Percentiles rank a stretch among this genome's conserved stretches.
Conservation (phyloP, 2,113 vertebrate species). For the Psittacara wagleri region DNA sequence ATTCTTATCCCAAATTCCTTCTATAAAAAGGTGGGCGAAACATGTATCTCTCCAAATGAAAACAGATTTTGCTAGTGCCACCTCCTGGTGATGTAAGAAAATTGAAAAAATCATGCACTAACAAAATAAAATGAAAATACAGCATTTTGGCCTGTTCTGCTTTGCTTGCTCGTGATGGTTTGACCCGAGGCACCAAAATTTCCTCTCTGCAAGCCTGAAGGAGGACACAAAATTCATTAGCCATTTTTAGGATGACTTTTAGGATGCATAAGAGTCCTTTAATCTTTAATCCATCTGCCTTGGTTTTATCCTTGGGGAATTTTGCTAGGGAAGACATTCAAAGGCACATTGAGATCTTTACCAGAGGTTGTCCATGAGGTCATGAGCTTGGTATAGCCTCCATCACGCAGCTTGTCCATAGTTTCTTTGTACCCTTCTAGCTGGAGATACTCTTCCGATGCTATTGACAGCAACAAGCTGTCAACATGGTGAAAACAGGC, state of each 20-base stretch:
- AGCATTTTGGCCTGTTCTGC: background rate
- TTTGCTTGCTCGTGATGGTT: background rate
- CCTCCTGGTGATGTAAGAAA: constrained; percentile 70
- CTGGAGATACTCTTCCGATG: background rate
- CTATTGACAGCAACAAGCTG: background rate
- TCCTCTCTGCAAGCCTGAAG: background rate
- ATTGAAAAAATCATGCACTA: constrained; percentile 13
- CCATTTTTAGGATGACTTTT: background rate
- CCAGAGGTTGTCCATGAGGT: background rate
- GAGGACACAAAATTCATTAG: background rate
- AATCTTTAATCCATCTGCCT: background rate
- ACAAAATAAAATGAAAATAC: background rate
- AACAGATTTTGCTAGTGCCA: constrained; percentile 67
- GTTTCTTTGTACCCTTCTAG: background rate
- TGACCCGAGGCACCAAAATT: background rate
- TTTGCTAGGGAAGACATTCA: background rate
- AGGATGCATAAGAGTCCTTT: background rate
- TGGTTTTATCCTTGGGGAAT: background rate
- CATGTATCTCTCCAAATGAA: background rate
- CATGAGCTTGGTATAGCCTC: background rate
- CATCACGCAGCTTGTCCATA: background rate
- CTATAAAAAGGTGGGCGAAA: constrained; percentile 7
- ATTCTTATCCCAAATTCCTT: constrained; percentile 5
- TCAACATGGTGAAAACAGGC: background rate
- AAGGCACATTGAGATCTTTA: background rate